A percentile compares a stretch with the other conserved stretches of the same genome.
phyloP scores from a whole-genome alignment of 1,140 invertebrate species.

The Manduca sexta region DNA sequence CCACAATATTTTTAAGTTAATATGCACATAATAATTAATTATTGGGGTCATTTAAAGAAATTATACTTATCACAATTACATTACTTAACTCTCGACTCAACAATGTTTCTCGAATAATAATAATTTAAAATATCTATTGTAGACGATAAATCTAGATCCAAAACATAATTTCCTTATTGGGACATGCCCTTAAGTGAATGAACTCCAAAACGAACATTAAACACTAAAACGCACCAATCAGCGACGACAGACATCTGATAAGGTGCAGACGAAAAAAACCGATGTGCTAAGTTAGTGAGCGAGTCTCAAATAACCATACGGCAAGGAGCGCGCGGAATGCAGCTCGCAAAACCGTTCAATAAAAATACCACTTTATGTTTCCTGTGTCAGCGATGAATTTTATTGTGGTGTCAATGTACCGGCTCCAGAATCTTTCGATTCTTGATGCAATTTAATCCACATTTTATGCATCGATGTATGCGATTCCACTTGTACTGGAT shows the following conservation, averaged over 20 bases:
- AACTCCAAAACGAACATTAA: too few relatives aligned
- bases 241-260: background rate
- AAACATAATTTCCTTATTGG: too few relatives aligned
- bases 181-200: too few relatives aligned
- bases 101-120: too few relatives aligned
- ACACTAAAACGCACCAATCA: background rate
- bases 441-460: conserved; percentile 36
- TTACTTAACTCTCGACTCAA: too few relatives aligned
- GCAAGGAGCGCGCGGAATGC: conserved; percentile 34
- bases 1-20: too few relatives aligned
- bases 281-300: conserved; percentile 9
- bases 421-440: conserved; percentile 29
- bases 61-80: too few relatives aligned
- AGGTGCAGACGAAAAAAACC: conserved; percentile 3
- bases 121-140: too few relatives aligned
- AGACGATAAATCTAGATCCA: too few relatives aligned
- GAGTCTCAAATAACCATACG: conserved; percentile 20
- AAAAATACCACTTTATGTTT: conserved; percentile 59
- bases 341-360: conserved; percentile 53
- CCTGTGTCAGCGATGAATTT: conserved; percentile 51
- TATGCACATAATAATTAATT: too few relatives aligned
- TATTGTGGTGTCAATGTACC: conserved; percentile 55
- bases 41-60: too few relatives aligned
- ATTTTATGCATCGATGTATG: conserved; percentile 7
- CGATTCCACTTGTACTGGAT: too few relatives aligned